Evolutionary conservation across 2,797 vertebrate species (phyloP), one percentile per base, ranked within the genome.

Genomic region (Leuciscus waleckii): DNA sequence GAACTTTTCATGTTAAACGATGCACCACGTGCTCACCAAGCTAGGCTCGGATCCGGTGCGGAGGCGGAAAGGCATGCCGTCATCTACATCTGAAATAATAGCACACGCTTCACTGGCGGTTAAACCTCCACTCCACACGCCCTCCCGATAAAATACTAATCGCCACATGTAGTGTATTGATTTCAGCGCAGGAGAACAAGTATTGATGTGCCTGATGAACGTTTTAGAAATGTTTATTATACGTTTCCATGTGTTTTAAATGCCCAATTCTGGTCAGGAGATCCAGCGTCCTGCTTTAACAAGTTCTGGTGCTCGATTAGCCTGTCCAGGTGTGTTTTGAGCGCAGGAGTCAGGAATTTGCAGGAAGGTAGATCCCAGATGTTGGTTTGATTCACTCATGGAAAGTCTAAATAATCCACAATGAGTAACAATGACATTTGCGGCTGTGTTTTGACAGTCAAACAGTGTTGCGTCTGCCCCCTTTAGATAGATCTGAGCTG

Each of bases 121-220:
- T 70, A 78, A 82, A 89, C 79, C 85, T 82, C 87, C 6, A 10
- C 65, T 29, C 23, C 79, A 69, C 56, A 17, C 46, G 7, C 65
- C 49, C 58, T 46, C 32, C 71, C 23, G 29, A 35, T 21, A 6
- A 68, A 54, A 65, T 54, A 17, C 63, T 61, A 73, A 82, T 81
- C 56, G 41, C 75, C 74, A 81, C 79, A 29, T 61, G 37, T 77
- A 75, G 54, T 81, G 56, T 83, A 67, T 79, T 80, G 58, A 84
- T 87, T 81, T 90, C 69, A 77, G 87, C 88, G 83, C 85, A 85
- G 88, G 90, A 90, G 90, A 92, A n/a, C 70, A 90, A 94, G 92
- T 88, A 89, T 92, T 91, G 90, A 93, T 87, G 96, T 97, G 96
- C 96, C 97, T 97, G 94, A 95, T 96, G 94, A 92, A 81, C 43